phyloP scores from a whole-genome alignment of 2,888 invertebrate genomes.

The Disparrhopalites patrizii region DNA sequence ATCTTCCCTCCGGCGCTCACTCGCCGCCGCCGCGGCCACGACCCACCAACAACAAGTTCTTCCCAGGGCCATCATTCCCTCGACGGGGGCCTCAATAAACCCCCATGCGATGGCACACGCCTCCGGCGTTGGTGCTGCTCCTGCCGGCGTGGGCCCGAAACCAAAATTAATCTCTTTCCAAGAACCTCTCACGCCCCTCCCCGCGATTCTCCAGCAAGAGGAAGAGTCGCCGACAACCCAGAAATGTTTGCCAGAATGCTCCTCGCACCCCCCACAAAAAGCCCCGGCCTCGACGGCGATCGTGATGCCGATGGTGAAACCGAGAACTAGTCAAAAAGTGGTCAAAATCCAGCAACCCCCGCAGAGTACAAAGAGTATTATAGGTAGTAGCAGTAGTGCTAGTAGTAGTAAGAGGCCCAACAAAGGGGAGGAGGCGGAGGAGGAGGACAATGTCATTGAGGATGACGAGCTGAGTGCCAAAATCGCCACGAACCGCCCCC shows the following conservation, averaged over 20 bases:
- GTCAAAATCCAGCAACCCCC: no score
- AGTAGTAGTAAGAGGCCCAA: background rate
- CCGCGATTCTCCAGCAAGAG: no score
- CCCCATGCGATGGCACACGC: background rate
- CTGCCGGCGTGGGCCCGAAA: background rate
- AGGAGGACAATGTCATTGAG: constrained; percentile 30
- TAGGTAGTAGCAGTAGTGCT: no score
- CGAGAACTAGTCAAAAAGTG: background rate
- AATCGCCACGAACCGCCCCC: constrained; percentile 46
- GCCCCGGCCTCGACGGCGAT: no score
- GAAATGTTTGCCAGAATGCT: no score
- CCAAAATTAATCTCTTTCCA: constrained; percentile 9
- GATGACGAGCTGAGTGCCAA: constrained; percentile 46
- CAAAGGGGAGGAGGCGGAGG: background rate
- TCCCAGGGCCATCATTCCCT: background rate
- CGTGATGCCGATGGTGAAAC: no score
- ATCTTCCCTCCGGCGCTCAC: constrained; percentile 48
- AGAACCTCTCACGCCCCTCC: background rate
- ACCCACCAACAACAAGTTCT: background rate
- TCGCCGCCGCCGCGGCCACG: constrained; percentile 19
- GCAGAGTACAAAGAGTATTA: no score
- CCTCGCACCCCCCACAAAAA: background rate
- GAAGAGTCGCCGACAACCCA: no score
- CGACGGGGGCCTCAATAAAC: background rate
- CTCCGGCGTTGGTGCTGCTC: background rate